Evolutionary conservation across 2,113 vertebrate genomes (phyloP), one percentile per base, ranked within the genome.

Genomic region (Cinclus cinclus): DNA sequence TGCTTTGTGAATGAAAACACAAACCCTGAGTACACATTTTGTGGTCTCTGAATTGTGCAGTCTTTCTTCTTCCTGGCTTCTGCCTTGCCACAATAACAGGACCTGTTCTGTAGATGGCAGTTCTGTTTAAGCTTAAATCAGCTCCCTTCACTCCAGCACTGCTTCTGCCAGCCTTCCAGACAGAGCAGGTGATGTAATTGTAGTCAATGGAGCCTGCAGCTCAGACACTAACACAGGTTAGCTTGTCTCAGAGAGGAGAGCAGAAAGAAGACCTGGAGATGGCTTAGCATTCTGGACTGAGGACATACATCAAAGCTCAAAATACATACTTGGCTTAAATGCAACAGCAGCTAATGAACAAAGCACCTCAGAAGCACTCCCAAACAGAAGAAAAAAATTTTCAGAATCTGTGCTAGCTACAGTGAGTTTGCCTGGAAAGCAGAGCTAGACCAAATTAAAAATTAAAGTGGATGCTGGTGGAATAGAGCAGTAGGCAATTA

Each of bases 151-250:
- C 71, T 73, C 55, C 58, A 73, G 81, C 74, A 16, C 55, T 73
- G 41, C 53, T 76, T 76, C 87, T 89, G 74, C 70, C 56, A 84
- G 69, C 69, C 77, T 87, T 18, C 81, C 77, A 33, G 79, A 91
- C 77, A 33, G 79, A 91, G 81, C 65, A 76, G 74, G 81, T 87
- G 89, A 82, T 92, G 83, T 87, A 3, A 82, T 87, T 78, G 56
- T 65, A 90, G 69, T 73, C 81, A 94, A 7, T 58, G 83, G 84
- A 91, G 77, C 49, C 69, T 89, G 80, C 71, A 87, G 91, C 81
- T 68, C 10, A 59, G 59, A 52, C 73, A 74, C 73, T 49, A 44
- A 65, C 17, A 52, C 31, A 71, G 71, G 67, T 89, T 63, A 74
- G 64, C 22, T 39, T 77, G 50, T 18, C 68, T 90, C 73, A 71